Base-by-base conservation (phyloP, 2,888 invertebrate species). In the Nemurella pictetii region DNA sequence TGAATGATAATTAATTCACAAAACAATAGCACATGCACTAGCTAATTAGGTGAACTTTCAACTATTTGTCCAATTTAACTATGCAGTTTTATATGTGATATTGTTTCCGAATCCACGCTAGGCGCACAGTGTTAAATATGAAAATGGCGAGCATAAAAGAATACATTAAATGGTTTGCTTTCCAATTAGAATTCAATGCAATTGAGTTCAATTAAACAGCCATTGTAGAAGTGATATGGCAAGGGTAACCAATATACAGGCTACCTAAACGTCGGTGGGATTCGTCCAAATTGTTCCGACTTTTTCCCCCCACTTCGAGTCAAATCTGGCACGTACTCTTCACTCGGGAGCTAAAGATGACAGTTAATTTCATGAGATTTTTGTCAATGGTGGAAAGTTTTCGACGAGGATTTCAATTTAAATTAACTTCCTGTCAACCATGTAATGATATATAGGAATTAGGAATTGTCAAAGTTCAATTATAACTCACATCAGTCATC, bases 1-100 rank as follows among this genome's bases (percentile, higher is more conserved):
- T 86, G 86, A 85, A 86, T 86, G 86, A 85, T 86, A 86, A 86
- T 86, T 86, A 86, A 84, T 55, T 55, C 85, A 78, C 78, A 78
- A 78, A 30, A 78, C 78, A 78, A 78, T 78, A 78, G 55, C 55
- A 55, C 55, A 55, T 55, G 55, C 55, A 55, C 55, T 20, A 55
- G 55, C 55, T 55, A 55, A 55, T 55, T 55, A 55, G 55, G 55
- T 55, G 55, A 55, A 55, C 55, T 55, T 55, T 55, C 55, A 55
- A 55, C 55, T 55, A 55, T 55, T 55, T 55, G 55, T 55, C 55
- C 55, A 55, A 55, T 55, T 55, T 55, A 55, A 55, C 55, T 12
- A 55, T 55, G 55, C 55, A 55, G 55, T 55, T 55, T 20, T 55
- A 12, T 55, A 55, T 55, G 35, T 35, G 55, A 55, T 55, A 55